Evolutionary conservation across 2,888 invertebrate genomes (phyloP).

Genomic region (Eueremaeus valkanovi): DNA sequence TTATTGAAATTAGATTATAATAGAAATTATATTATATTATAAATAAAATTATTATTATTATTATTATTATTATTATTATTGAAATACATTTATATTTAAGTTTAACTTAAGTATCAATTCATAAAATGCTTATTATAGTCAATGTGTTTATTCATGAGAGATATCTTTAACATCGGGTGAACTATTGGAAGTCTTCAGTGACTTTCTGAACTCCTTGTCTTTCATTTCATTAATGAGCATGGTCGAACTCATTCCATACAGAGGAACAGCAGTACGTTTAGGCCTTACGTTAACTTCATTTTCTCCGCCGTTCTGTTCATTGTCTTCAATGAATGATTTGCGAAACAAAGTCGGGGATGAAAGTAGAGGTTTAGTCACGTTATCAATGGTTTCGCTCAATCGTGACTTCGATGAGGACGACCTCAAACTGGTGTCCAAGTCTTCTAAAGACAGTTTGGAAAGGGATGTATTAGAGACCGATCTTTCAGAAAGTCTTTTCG

Average conservation of each 20-base stretch:
- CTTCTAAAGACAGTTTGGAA: not conserved
- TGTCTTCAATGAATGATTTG: not conserved
- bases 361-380: not conserved
- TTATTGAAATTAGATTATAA: too few relatives aligned
- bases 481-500: not conserved
- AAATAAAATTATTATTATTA: too few relatives aligned
- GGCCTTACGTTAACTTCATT: not conserved
- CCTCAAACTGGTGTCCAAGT: not conserved
- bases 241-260: not conserved
- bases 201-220: not conserved
- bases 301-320: not conserved
- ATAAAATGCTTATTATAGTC: too few relatives aligned
- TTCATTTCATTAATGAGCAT: constrained; percentile 1
- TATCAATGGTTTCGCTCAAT: constrained; percentile 1
- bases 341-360: not conserved
- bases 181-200: not conserved
- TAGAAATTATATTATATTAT: too few relatives aligned
- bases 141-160: not conserved
- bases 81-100: too few relatives aligned
- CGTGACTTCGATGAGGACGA: not conserved
- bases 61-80: too few relatives aligned
- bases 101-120: too few relatives aligned
- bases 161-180: not conserved
- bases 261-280: not conserved
- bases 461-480: not conserved